Evolutionary conservation across 2,113 vertebrate species (phyloP).

Genomic region (Tylochromis polylepis): DNA sequence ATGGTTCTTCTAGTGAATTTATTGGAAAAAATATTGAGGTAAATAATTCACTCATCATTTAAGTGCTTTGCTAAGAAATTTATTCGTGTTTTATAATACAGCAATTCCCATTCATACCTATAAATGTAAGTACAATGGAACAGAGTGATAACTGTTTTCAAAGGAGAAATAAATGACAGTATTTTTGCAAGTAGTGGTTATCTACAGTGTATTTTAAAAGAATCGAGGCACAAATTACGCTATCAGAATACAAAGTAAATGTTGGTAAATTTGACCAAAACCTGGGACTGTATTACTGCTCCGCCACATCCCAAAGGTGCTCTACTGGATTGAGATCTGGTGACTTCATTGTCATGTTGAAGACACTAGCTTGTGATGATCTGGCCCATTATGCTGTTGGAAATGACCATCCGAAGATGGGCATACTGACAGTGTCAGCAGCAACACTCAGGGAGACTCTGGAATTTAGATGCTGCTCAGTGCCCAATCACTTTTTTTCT

Average conservation of each 20-base stretch:
- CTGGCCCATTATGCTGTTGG: neutral
- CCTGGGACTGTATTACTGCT: neutral
- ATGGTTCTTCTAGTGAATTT: neutral
- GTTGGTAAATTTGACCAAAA: neutral
- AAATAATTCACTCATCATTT: neutral
- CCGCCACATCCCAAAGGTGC: neutral
- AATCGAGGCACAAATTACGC: neutral
- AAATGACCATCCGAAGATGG: neutral
- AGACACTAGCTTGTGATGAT: neutral
- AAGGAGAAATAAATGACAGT: neutral
- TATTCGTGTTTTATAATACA: neutral
- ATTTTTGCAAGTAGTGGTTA: neutral
- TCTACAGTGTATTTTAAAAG: neutral
- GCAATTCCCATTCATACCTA: neutral
- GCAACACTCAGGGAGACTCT: neutral
- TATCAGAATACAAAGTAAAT: neutral
- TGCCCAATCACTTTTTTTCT: neutral
- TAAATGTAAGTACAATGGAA: neutral
- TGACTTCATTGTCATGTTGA: neutral
- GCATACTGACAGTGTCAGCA: neutral
- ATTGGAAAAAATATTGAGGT: neutral
- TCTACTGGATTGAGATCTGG: neutral
- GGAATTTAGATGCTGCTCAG: neutral
- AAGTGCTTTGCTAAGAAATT: neutral
- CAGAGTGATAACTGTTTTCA: neutral